Conservation (phyloP, 2,797 vertebrate species). For the Acipenser oxyrinchus region DNA sequence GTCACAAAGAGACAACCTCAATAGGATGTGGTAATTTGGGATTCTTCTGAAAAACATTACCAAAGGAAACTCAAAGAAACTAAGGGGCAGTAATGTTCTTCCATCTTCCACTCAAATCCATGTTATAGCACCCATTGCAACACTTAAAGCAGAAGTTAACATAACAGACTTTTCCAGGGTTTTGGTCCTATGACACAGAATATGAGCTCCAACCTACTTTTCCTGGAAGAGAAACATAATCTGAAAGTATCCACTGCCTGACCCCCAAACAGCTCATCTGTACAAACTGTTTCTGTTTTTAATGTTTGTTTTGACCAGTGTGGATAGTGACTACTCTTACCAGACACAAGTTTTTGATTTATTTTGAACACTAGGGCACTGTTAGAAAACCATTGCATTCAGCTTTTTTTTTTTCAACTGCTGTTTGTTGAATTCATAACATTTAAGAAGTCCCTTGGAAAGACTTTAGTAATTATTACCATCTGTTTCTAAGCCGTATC, state of each 20-base stretch:
- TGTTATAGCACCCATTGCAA: too few relatives aligned
- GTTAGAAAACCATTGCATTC: constrained; percentile 4
- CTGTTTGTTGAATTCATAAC: constrained; percentile 11
- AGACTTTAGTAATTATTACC: constrained; percentile 16
- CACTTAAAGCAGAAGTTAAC: too few relatives aligned
- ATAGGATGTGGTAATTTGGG: too few relatives aligned
- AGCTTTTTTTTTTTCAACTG: background rate
- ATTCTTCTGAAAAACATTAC: too few relatives aligned
- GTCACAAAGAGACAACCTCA: too few relatives aligned
- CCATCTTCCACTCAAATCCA: too few relatives aligned
- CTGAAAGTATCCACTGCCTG: background rate
- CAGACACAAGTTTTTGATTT: background rate
- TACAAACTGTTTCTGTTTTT: constrained; percentile 1
- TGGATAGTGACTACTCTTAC: background rate
- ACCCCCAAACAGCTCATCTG: background rate
- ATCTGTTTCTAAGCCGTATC: constrained; percentile 46
- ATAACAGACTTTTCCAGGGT: too few relatives aligned
- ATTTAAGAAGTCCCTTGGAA: constrained; percentile 2
- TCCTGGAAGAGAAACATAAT: too few relatives aligned
- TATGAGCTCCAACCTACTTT: too few relatives aligned
- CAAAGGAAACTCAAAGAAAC: too few relatives aligned
- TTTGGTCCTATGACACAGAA: too few relatives aligned
- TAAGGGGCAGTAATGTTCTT: too few relatives aligned
- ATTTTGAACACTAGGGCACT: constrained; percentile 1
- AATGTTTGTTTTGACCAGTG: background rate